Evolutionary conservation across 2,797 vertebrate species (phyloP), one percentile per base, ranked within the genome.

Genomic region (Sarcophilus harrisii): DNA sequence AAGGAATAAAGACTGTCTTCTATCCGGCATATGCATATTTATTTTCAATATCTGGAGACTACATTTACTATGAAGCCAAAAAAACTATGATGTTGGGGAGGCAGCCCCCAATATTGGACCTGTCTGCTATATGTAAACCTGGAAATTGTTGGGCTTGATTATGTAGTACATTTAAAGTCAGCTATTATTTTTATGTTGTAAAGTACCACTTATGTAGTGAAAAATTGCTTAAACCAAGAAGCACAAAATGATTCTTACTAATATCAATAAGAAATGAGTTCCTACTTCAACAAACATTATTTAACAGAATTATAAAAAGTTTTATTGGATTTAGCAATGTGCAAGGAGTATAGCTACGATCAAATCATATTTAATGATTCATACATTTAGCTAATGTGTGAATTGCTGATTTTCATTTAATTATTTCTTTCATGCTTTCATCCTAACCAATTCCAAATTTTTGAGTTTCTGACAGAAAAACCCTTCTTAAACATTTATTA

Each of bases 231-330:
- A 38, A 32, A 94, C 12, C 24, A 6, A 73, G 21, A 57, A 16
- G 18, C 1, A 28, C 52, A 12, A 0, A 11, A 57, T 32, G 27
- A 59, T 24, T 29, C 27, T 87, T 54, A 24, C 49, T 58, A 90
- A 93, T 10, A 54, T 32, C 0, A 45, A 1, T 27, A 49, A 8
- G 90, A 90, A 90, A 0, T 4, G 58, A 16, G 54, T 21, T 14
- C 21, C 16, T 89, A 57, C 49, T 12, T 0, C 0, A 9, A 52
- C 0, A 57, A 13, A 91, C 1, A 93, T 91, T 4, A 18, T 5
- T 29, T 52, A 55, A 38, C 30, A 59, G 4, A 24, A 87, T 52
- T 45, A 96, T 0, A 0, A 90, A 0, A 0, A 0, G 1, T 55
- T 58, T 8, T 32, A 0, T 0, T 1, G 0, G 29, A 32, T 45